A percentile compares a stretch with the other conserved stretches of the same genome.
Evolutionary conservation across 2,888 invertebrate species (phyloP).

Genomic region (Sarcophaga caerulescens): DNA sequence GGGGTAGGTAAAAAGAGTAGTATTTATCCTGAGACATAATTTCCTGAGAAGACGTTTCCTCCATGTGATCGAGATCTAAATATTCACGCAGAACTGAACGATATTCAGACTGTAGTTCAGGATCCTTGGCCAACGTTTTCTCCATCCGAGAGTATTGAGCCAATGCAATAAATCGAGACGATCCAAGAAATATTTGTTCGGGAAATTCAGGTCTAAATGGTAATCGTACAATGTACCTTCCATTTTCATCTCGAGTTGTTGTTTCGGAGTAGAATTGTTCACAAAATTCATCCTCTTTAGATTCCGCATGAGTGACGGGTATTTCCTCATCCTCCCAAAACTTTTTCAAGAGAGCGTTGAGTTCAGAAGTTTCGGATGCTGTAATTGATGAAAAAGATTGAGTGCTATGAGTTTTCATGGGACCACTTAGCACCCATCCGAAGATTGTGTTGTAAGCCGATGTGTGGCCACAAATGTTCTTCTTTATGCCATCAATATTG

Average conservation of each 20-base stretch:
- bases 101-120: neutral
- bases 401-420: neutral
- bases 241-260: neutral
- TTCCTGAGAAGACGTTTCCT: neutral
- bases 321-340: slow-evolving; percentile 38
- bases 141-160: neutral
- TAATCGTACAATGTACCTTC: neutral
- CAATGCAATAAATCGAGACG: slow-evolving; percentile 9
- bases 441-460: slow-evolving; percentile 36
- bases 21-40: neutral
- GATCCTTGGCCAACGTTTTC: neutral
- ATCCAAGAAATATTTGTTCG: neutral
- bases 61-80: neutral
- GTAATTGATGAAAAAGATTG: neutral
- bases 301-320: neutral
- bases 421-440: slow-evolving; percentile 38
- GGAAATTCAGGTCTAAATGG: slow-evolving; percentile 20
- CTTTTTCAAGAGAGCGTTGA: neutral
- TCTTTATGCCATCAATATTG: neutral
- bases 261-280: neutral
- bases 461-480: slow-evolving; percentile 25
- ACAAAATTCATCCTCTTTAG: neutral
- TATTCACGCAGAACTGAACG: neutral
- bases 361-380: neutral
- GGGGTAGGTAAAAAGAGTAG: neutral